Conservation (phyloP, 2,797 vertebrate species). For the Cyclura pinguis region DNA sequence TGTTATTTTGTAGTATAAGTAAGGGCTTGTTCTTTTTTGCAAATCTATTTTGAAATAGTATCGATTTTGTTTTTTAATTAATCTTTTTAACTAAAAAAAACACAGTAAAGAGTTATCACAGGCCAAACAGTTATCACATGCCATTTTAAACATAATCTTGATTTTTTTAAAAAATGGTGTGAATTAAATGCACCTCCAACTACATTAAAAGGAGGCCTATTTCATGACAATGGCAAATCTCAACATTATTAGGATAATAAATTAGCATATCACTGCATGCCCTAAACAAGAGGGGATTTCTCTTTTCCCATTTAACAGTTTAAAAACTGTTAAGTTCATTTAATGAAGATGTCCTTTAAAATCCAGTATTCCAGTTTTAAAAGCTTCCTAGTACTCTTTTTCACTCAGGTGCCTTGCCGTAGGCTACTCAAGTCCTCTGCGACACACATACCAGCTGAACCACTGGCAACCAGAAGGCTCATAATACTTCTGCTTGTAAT, state of each 20-base stretch:
- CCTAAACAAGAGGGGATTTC: not conserved
- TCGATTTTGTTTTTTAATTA: no score
- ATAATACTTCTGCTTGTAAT: not conserved
- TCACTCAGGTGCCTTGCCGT: not conserved
- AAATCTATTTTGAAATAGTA: no score
- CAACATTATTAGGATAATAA: not conserved
- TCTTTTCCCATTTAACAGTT: not conserved
- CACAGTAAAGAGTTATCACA: conserved; percentile 32
- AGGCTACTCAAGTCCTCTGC: no score
- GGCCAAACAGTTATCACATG: conserved; percentile 59
- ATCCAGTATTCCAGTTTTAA: not conserved
- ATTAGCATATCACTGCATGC: not conserved
- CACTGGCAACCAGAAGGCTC: not conserved
- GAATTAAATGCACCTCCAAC: not conserved
- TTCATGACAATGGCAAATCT: not conserved
- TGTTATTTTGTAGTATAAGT: no score
- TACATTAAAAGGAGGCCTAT: not conserved
- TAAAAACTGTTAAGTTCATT: not conserved
- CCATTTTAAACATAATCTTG: conserved; percentile 57
- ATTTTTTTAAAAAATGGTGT: not conserved
- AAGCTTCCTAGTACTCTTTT: not conserved
- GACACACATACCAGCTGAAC: not conserved
- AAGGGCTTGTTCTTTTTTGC: no score
- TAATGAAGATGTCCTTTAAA: not conserved
- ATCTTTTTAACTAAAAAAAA: no score